Base-by-base conservation (phyloP, 2,113 vertebrate genomes). In the Mohoua ochrocephala region DNA sequence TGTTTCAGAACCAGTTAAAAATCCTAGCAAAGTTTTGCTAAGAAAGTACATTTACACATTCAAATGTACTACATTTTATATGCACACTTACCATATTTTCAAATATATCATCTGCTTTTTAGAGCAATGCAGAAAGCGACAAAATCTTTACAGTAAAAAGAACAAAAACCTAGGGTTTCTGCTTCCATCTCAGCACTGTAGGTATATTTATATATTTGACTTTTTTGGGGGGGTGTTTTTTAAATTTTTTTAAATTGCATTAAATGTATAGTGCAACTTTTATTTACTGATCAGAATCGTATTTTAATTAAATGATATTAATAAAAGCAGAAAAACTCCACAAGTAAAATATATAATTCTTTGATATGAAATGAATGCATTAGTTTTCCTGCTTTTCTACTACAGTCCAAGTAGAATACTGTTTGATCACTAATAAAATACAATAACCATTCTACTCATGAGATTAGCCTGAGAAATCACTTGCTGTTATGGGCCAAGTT, bases 381-480 rank as follows among this genome's bases (percentile, higher is more conserved):
- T 84, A n/a, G 59, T 53, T 56, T 89, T 64, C 41, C 41, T 6
- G 0, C 20, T 77, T 90, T 79, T 81, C 37, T 37, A 42, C 42
- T 54, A 33, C 6, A 53, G 60, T 44, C 35, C 27, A 45, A 92
- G 81, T 54, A 65, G 70, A 91, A 69, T 61, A 60, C 54, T 30
- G 17, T 71, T 60, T 86, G 94, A 83, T 95, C 82, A 83, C 69
- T 82, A 84, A 94, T 91, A 84, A 95, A 95, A 89, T 56, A 89
- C 54, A 94, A 39, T 92, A 88, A 80, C 64, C 10, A 30, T 27
- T 89, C 69, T 30, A 42, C 67, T 93, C 95, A 85, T 59, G 79
- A 97, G 94, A 96, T 65, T 73, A 92, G 59, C 35, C 79, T 76
- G 53, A 78, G 60, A 95, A 93, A 92, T 94, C 79, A 84, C 70